A percentile compares a stretch with the other conserved stretches of the same genome.
Evolutionary conservation across 2,113 vertebrate genomes (phyloP).

Genomic region (Raja brachyura): DNA sequence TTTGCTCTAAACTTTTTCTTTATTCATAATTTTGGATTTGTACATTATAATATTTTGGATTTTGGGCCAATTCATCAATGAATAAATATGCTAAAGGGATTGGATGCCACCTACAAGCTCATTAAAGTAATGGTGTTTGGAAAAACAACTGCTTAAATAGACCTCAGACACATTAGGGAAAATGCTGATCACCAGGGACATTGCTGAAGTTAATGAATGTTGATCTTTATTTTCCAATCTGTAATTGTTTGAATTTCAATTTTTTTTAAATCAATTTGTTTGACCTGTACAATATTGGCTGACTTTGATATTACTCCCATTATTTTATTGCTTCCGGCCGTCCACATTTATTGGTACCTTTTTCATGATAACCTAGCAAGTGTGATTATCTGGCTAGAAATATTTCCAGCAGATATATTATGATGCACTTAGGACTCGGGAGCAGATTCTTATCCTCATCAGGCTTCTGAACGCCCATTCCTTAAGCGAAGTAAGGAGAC

Average conservation of each 20-base stretch:
- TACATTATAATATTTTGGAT: neutral
- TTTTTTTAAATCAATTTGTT: neutral
- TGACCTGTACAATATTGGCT: neutral
- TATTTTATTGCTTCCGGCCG: neutral
- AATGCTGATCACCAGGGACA: neutral
- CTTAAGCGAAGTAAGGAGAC: neutral
- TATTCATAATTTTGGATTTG: neutral
- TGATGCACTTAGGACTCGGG: no score
- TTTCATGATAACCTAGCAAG: neutral
- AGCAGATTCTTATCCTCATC: no score
- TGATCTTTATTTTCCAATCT: neutral
- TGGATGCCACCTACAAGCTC: neutral
- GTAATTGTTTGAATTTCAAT: neutral
- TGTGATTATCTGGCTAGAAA: neutral
- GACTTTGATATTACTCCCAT: neutral
- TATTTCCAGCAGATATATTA: neutral
- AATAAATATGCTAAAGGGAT: neutral
- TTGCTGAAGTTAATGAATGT: neutral
- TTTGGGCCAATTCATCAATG: neutral
- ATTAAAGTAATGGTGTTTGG: neutral
- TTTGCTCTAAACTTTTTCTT: neutral
- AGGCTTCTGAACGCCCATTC: neutral
- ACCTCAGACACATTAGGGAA: neutral
- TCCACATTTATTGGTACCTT: neutral
- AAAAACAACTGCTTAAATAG: neutral